phyloP scores from a whole-genome alignment of 2,113 vertebrate genomes.

The Lepisosteus oculatus region DNA sequence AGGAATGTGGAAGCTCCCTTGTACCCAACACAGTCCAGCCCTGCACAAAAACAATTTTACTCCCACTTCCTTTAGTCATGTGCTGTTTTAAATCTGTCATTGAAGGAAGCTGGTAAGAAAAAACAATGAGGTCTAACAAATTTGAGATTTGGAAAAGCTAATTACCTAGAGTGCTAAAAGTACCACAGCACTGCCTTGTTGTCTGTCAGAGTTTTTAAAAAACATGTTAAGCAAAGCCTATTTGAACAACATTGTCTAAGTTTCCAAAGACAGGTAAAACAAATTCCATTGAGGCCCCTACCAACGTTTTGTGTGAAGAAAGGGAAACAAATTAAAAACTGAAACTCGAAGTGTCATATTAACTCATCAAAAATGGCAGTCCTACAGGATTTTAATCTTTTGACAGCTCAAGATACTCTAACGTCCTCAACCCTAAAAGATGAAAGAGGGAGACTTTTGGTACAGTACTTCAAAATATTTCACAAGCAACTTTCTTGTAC shows the following conservation, averaged over 20 bases:
- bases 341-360: neutral
- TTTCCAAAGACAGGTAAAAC: too few relatives aligned
- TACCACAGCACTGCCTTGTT: too few relatives aligned
- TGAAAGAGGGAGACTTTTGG: slow-evolving; percentile 7
- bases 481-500: slow-evolving; percentile 36
- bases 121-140: slow-evolving; percentile 1
- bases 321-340: neutral
- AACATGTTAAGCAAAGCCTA: too few relatives aligned
- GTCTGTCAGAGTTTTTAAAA: too few relatives aligned
- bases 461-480: slow-evolving; percentile 25
- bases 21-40: slow-evolving; percentile 45
- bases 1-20: slow-evolving; percentile 30
- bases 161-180: too few relatives aligned
- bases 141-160: neutral
- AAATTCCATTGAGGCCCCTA: too few relatives aligned
- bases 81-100: slow-evolving; percentile 21
- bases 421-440: neutral
- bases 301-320: too few relatives aligned
- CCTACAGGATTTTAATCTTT: neutral
- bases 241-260: too few relatives aligned
- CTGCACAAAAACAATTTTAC: slow-evolving; percentile 37
- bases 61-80: slow-evolving; percentile 50
- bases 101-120: slow-evolving; percentile 1
- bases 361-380: neutral
- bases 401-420: neutral